Evolutionary conservation across 2,888 invertebrate species (phyloP).

Genomic region (Drosophila subsilvestris): DNA sequence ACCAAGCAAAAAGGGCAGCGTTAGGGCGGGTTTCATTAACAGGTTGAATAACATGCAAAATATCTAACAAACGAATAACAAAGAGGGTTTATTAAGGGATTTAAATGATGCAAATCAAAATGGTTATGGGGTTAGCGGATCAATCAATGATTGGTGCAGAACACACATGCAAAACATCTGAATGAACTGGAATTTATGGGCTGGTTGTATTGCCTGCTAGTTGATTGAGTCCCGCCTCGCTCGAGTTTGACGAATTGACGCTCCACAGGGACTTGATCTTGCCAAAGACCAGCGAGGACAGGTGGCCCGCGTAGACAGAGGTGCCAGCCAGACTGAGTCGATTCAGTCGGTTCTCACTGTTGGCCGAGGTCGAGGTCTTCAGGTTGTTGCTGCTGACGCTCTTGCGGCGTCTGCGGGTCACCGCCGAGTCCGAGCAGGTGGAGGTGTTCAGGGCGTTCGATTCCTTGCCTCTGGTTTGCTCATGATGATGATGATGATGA

Average conservation of each 20-base stretch:
- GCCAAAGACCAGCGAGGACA: conserved; percentile 88
- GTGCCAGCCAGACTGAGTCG: conserved; percentile 83
- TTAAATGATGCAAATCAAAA: neutral
- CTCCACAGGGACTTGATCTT: conserved; percentile 96
- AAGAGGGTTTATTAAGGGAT: neutral
- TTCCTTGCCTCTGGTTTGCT: conserved; percentile 68
- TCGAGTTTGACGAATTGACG: conserved; percentile 88
- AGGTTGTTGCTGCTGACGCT: conserved; percentile 80
- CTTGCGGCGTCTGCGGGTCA: conserved; percentile 82
- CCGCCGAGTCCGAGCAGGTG: conserved; percentile 83
- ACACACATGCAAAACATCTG: conserved; percentile 28
- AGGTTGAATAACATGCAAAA: conserved; percentile 23
- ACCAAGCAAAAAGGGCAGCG: neutral
- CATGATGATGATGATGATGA: conserved; percentile 39
- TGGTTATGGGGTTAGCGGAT: neutral
- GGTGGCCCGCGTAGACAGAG: conserved; percentile 83
- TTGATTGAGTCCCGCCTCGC: conserved; percentile 92
- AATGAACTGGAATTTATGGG: neutral
- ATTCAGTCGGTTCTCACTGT: conserved; percentile 82
- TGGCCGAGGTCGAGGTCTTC: conserved; percentile 69
- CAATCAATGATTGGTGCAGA: conserved; percentile 30
- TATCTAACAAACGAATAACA: neutral
- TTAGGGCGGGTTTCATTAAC: neutral
- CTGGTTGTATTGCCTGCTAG: conserved; percentile 87
- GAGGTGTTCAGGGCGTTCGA: conserved; percentile 83